Base-by-base conservation (phyloP, 2,888 invertebrate genomes). In the Polietes domitor region DNA sequence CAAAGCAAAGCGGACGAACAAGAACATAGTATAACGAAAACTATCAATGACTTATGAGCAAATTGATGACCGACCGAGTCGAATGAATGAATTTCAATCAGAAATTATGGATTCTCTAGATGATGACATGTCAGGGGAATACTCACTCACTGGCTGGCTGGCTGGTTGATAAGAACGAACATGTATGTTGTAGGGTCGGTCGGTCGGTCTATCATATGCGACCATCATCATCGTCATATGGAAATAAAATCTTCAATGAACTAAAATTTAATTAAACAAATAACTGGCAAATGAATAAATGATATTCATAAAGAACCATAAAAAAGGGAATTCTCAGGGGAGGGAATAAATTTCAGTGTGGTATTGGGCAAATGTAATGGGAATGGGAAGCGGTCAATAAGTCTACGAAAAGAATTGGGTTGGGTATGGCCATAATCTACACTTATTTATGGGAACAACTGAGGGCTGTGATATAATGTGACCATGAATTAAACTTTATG, bases 41-140 rank as follows among this genome's bases (percentile, higher is more conserved):
- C 68, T 68, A 71, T 58, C 50, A 50, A 68, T 77, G 80, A 80
- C 71, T 77, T 80, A 72, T 78, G 10, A 61, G 28, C 41, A 77
- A 80, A 58, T 83, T 80, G 77, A 80, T 83, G 74, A 61, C 32
- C 63, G 28, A 15, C 26, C 58, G 3, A 61, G 9, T 7, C 37
- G 21, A 32, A 32, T 77, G 21, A 71, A 65, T 80, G 63, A 71
- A 63, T 71, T 77, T 74, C 70, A 26, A 70, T 73, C 73, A 43
- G 41, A 61, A 73, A 73, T 61, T 73, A 43, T 58, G 68, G 43
- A 68, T 68, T 41, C 9, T 43, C 15, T 1, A 43, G 68, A 68
- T 68, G 68, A 68, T 68, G 28, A 24, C 17, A 43, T 68, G 43
- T 68, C 68, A 43, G 12, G 41, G 68, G 68, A 68, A 68, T 68